Base-by-base conservation (phyloP, 2,113 vertebrate genomes). In the Chroicocephalus ridibundus region DNA sequence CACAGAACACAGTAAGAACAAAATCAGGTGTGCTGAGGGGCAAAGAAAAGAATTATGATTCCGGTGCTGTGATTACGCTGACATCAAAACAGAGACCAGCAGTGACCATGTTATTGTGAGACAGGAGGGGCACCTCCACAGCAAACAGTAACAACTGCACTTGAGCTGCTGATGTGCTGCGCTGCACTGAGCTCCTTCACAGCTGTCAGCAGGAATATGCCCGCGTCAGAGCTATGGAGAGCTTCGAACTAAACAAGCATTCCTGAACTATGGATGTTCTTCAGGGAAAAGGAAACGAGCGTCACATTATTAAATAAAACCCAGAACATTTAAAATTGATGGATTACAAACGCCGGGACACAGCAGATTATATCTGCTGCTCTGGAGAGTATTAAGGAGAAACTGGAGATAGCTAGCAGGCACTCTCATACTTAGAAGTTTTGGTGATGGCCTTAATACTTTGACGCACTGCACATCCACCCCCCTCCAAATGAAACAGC, bases 201-300 rank as follows among this genome's bases (percentile, higher is more conserved):
- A 49, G 46, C 79, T 54, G 44, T 36, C 74, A 49, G 36, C 21
- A 44, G 58, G 47, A 60, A 61, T 11, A 44, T 22, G n/a, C 46
- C n/a, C 2, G 0, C 15, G 19, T 11, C 46, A 72, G 46, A 86
- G 31, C 52, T 74, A 51, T 0, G 0, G 10, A 64, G 15, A 57
- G 18, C 44, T 81, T 52, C 38, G 18, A 83, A 54, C 36, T 69
- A 51, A 79, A 80, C 16, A 69, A 44, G 4, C 3, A 1, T n/a
- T 34, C 69, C 44, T 42, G 44, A 74, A 82, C 20, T 47, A 60
- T 3, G 24, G 17, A 60, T 13, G 26, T 25, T 79, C 80, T 95
- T 72, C 82, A 61, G 34, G 18, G 44, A 80, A 88, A 58, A 46
- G 10, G 47, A 68, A 64, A 88, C 79, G 11, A 60, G 22, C 17